These are phyloP conservation scores for Clunio marinus DNA, from an alignment of 2,888 invertebrate species.

Conservation along the genomic window DNA sequence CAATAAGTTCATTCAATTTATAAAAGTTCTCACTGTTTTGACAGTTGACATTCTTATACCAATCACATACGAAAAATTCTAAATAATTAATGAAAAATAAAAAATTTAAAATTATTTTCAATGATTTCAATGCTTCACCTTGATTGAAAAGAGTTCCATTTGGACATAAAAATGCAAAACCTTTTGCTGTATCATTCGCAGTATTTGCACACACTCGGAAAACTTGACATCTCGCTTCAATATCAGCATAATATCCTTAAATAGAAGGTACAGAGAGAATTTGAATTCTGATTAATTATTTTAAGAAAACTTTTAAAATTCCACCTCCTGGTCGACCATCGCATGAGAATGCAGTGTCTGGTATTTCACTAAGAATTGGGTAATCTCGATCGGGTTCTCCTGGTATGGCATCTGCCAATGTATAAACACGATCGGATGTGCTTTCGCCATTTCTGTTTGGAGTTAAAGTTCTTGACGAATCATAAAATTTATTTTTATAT, in stretches of 20 bases:
- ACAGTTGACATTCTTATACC: conserved; percentile 35
- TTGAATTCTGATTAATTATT: neutral
- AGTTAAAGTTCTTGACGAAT: no score
- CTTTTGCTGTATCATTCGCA: conserved; percentile 49
- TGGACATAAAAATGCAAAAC: conserved; percentile 76
- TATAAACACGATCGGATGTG: conserved; percentile 15
- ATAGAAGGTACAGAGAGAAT: neutral
- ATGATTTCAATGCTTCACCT: conserved; percentile 59
- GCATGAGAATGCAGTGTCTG: conserved; percentile 71
- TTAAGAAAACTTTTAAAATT: neutral
- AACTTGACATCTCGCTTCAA: conserved; percentile 34
- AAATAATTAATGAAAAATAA: neutral
- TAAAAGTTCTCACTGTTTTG: conserved; percentile 23
- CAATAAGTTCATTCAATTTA: conserved; percentile 27
- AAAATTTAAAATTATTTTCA: conserved; percentile 66
- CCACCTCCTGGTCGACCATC: conserved; percentile 58
- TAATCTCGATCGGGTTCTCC: conserved; percentile 73
- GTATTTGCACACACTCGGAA: conserved; percentile 30
- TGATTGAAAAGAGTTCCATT: conserved; percentile 53
- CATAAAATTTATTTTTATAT: no score
- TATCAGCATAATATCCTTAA: conserved; percentile 37
- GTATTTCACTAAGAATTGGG: conserved; percentile 66
- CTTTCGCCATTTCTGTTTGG: no score
- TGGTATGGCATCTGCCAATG: conserved; percentile 56
- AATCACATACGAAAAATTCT: conserved; percentile 37